Base-by-base conservation (phyloP, 2,113 vertebrate genomes). In the Alouatta palliata region DNA sequence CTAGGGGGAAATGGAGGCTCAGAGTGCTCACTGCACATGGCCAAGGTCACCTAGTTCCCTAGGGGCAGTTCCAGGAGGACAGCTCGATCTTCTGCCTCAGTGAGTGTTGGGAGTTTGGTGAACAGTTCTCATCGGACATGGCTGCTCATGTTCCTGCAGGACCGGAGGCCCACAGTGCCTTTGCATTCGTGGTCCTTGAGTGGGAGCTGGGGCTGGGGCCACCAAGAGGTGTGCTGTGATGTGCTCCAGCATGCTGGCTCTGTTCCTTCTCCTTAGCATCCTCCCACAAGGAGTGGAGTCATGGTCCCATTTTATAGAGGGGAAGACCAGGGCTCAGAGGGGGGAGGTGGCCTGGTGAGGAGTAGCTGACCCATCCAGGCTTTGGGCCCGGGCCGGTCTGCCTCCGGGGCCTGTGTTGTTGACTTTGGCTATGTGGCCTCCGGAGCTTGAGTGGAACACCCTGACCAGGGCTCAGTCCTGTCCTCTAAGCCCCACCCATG, bases 161-260 rank as follows among this genome's bases (percentile, higher is more conserved):
- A 43, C 54, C 49, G 20, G 80, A 1, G 14, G 25, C 83, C 54
- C 10, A 0, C 21, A 27, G 70, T 17, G 13, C 61, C 37, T 70
- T 30, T 5, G 4, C 16, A 13, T 49, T 5, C 16, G 12, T 4
- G n/a, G 56, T 40, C 19, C 14, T n/a, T 4, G 76, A 11, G 0
- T 8, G 35, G 23, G 94, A 14, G 21, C 85, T 21, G 17, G 49
- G 40, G 25, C 6, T 17, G 19, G 52, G 2, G 17, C 64, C 76
- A 35, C 49, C 14, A 1, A 20, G 11, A 56, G 10, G 1, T 11
- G 1, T 16, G 0, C 5, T 5, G 1, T 32, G n/a, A 14, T 23
- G 16, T 19, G 8, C 25, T 45, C 12, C 20, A 1, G 0, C 3
- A 25, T 54, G 56, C 66, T 7, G 76, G 19, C 87, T 49, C 32